Percentiles rank a stretch among this genome's conserved stretches.
Conservation (phyloP, 2,113 vertebrate genomes). For the Excalfactoria chinensis region DNA sequence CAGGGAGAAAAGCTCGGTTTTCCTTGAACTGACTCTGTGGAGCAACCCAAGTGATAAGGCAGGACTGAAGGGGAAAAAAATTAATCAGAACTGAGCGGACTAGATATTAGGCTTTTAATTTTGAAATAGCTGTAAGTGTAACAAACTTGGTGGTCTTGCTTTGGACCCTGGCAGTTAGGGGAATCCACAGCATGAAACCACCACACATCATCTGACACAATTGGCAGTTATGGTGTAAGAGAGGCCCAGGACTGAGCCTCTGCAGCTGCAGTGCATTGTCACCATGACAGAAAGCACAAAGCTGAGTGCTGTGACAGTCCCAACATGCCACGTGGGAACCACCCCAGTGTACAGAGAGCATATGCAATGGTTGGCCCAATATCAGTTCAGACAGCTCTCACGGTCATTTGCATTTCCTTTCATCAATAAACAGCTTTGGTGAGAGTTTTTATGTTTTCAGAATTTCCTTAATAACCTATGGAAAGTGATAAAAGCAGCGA, state of each 20-base stretch:
- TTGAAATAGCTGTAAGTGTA: background rate
- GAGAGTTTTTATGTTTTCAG: background rate
- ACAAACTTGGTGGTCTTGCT: background rate
- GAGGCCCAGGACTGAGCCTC: background rate
- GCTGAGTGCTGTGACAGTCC: rapidly evolving
- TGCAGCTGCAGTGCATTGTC: background rate
- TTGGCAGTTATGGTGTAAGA: background rate
- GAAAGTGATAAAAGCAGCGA: background rate
- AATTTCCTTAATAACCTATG: background rate
- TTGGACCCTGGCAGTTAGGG: background rate
- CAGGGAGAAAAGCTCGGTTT: background rate
- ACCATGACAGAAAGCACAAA: background rate
- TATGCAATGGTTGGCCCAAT: rapidly evolving
- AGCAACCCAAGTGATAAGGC: background rate
- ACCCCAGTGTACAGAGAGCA: rapidly evolving
- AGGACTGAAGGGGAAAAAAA: background rate
- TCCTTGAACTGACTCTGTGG: background rate
- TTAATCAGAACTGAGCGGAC: background rate
- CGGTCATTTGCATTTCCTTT: background rate
- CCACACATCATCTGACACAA: background rate
- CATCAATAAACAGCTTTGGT: background rate
- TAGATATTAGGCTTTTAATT: background rate
- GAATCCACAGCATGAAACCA: background rate
- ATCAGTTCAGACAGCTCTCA: background rate
- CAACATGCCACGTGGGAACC: background rate